These are phyloP conservation scores for Synanthedon vespiformis DNA, from an alignment of 2,888 invertebrate species.

Conservation along the genomic window DNA sequence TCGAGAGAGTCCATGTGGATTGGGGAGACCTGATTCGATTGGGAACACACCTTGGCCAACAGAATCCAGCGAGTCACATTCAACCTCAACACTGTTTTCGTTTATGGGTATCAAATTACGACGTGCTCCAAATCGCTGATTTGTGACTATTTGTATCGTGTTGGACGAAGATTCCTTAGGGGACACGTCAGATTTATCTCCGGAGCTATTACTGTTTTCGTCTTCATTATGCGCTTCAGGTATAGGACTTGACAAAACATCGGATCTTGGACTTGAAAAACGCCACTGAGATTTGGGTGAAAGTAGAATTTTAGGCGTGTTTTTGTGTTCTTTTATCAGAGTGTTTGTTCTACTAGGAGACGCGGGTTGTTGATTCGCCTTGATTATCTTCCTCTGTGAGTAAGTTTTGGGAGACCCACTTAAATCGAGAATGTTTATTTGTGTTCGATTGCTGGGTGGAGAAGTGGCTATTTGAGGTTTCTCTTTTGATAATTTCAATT, in stretches of 20 bases:
- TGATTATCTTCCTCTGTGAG: slow-evolving; percentile 72
- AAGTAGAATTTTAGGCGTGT: slow-evolving; percentile 73
- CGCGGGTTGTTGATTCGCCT: slow-evolving; percentile 54
- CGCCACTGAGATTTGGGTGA: slow-evolving; percentile 80
- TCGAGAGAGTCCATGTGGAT: slow-evolving; percentile 42
- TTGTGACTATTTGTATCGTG: slow-evolving; percentile 57
- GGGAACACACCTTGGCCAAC: slow-evolving; percentile 59
- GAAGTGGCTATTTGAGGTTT: slow-evolving; percentile 37
- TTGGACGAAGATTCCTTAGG: slow-evolving; percentile 45
- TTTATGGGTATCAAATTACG: slow-evolving; percentile 56
- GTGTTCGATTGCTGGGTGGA: slow-evolving; percentile 43
- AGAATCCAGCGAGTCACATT: slow-evolving; percentile 30
- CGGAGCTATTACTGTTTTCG: slow-evolving; percentile 74
- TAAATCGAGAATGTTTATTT: slow-evolving; percentile 76
- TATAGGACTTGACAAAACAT: slow-evolving; percentile 88
- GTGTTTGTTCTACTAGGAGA: slow-evolving; percentile 68
- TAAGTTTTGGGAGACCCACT: slow-evolving; percentile 80
- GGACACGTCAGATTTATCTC: slow-evolving; percentile 59
- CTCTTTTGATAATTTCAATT: slow-evolving; percentile 77
- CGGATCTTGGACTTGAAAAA: slow-evolving; percentile 80
- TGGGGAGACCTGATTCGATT: slow-evolving; percentile 45
- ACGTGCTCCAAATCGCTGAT: slow-evolving; percentile 61
- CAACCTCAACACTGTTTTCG: slow-evolving; percentile 38
- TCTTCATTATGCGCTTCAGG: slow-evolving; percentile 86
- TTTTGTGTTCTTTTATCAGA: slow-evolving; percentile 65